A percentile compares a stretch with the other conserved stretches of the same genome.
Evolutionary conservation across 30 jellyfish, hydroid and myxozoan genomes (phyloP).

Genomic region (Turritopsis rubra): DNA sequence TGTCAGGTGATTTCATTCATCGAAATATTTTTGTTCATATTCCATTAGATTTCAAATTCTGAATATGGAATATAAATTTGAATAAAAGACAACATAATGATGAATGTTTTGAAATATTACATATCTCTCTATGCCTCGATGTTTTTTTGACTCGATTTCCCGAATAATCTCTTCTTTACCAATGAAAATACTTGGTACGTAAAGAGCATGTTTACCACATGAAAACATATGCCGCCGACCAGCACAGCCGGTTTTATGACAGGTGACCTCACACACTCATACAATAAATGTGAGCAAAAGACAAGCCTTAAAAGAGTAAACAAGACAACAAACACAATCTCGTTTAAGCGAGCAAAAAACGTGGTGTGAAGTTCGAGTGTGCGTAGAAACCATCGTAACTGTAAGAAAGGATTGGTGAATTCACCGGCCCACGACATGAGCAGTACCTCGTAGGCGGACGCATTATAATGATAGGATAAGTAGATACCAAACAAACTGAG

Average conservation of each 20-base stretch:
- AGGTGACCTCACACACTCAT: not conserved
- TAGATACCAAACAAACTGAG: conserved; percentile 56
- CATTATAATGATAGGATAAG: conserved; percentile 40
- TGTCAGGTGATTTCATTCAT: too few species aligned
- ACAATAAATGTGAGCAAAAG: conserved; percentile 40
- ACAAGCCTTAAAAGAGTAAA: conserved; percentile 54
- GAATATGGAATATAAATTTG: too few species aligned
- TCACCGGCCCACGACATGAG: conserved; percentile 80
- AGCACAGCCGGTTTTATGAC: not conserved
- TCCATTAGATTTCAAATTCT: too few species aligned
- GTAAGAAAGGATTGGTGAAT: conserved; percentile 83
- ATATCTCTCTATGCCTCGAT: too few species aligned
- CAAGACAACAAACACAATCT: conserved; percentile 49
- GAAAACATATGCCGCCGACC: conserved; percentile 22
- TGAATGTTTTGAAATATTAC: too few species aligned
- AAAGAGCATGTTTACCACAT: conserved; percentile 11
- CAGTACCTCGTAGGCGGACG: conserved; percentile 75
- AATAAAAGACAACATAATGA: too few species aligned
- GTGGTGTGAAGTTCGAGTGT: conserved; percentile 39
- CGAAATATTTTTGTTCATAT: too few species aligned
- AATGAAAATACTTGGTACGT: conserved; percentile 17
- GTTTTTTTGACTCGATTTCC: not conserved
- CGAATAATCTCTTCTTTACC: not conserved
- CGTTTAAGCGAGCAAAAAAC: conserved; percentile 54
- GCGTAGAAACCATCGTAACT: conserved; percentile 73